Evolutionary conservation across 2,797 vertebrate species (phyloP), one percentile per base, ranked within the genome.

Genomic region (Muraenolepis orangiensis): DNA sequence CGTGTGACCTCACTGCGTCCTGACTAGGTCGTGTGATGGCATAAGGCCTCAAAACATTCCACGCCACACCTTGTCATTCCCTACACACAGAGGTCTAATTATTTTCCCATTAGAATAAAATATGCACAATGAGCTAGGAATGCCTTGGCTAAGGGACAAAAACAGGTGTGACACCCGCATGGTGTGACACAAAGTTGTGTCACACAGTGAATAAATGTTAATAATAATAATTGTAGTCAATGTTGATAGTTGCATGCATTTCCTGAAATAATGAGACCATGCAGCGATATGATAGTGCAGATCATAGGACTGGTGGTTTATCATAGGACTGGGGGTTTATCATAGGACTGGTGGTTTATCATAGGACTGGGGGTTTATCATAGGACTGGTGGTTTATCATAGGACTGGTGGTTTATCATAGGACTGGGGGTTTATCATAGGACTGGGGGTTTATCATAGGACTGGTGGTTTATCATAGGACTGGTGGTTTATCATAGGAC

Each of bases 31-130:
- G 16, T 23, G 26, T 61, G 3, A 10, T 8, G 23, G 11, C 57
- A 64, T 12, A 23, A 12, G n/a, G n/a, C 13, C n/a, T 64, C n/a
- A 64, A 4, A 23, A 36, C 20, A 14, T 64, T 32, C 46, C 31
- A 64, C 2, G 71, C 12, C 71, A 72, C 71, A 66, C 71, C 71
- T 72, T 8, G 34, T 26, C 57, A 38, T 26, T 66, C 31, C 2
- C 13, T 20, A 6, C 51, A 34, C 31, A 23, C 51, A 31, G 26
- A 32, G 14, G 28, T 4, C 23, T 72, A 32, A 64, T 72, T 64
- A 64, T 64, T 16, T 36, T 18, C n/a, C 30, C 51, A 64, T 57
- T 57, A 23, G 20, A 57, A n/a, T 57, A 16, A n/a, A 4, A n/a
- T 23, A 26, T 26, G 36, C 71, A 34, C 34, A 61, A 64, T 36